Percentiles rank a stretch among this genome's conserved stretches.
phyloP scores from a whole-genome alignment of 2,888 invertebrate genomes.

The Heteropelma amictum region DNA sequence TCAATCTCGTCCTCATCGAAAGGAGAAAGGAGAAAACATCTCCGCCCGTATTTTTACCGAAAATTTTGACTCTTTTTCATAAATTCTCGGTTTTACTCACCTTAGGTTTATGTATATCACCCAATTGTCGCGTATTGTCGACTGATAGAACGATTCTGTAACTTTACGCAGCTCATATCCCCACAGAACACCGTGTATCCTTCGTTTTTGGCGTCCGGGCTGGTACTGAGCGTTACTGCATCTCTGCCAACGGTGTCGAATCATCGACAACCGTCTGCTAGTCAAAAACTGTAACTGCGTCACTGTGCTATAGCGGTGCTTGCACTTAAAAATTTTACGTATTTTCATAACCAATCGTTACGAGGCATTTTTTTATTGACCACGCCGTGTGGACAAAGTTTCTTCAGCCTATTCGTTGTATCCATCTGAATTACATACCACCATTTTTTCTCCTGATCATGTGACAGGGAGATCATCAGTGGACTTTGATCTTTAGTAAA shows the following conservation, averaged over 20 bases:
- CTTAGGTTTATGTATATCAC: too few relatives aligned
- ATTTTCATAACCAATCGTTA: conserved; percentile 2
- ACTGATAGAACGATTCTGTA: neutral
- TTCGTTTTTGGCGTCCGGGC: conserved; percentile 31
- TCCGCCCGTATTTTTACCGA: too few relatives aligned
- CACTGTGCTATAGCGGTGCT: conserved; percentile 22
- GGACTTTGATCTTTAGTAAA: too few relatives aligned
- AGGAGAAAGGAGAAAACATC: too few relatives aligned
- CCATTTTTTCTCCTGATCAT: too few relatives aligned
- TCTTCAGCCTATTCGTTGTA: too few relatives aligned
- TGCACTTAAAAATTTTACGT: neutral
- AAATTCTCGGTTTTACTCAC: neutral
- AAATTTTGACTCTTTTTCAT: neutral
- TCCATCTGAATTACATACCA: too few relatives aligned
- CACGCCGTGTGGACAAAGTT: too few relatives aligned
- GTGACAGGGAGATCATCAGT: too few relatives aligned
- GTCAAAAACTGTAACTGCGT: neutral
- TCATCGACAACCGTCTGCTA: too few relatives aligned
- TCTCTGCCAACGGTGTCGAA: neutral
- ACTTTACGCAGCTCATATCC: neutral
- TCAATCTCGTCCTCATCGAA: too few relatives aligned
- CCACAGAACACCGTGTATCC: neutral
- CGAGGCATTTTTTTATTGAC: conserved; percentile 31
- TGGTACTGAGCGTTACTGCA: conserved; percentile 46
- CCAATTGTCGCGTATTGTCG: neutral